Evolutionary conservation across 2,888 invertebrate species (phyloP), one percentile per base, ranked within the genome.

Genomic region (Macaria notata): DNA sequence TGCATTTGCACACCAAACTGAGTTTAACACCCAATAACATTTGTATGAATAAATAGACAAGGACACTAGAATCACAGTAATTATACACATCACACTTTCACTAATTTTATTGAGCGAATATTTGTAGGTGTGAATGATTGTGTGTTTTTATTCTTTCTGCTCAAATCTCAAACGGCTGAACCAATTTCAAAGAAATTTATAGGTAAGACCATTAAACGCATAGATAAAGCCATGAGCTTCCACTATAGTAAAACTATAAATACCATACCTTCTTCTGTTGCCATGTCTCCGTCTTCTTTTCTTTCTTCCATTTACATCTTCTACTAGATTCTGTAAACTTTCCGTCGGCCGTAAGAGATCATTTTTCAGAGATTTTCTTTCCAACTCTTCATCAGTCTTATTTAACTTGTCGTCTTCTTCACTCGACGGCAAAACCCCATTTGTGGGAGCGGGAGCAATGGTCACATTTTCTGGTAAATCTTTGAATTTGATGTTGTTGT

Each of bases 371-470:
- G 42, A 71, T 62, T 62, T 72, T 54, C 79, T 85, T 0, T 65
- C 71, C 43, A 59, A 41, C 9, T 79, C 73, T 46, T 79, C 81
- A 52, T 79, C 70, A 43, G 81, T 81, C 64, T 83, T 84, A 58
- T 79, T 84, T 61, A 64, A 64, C 79, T 86, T 83, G 58, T 87
- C 87, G 0, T 86, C 83, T 61, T 81, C 81, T 31, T 88, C 88
- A 63, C 82, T 88, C 2, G 84, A 78, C 30, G 83, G 76, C 49
- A 91, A 69, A 51, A 87, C 83, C 7, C 91, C 91, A 65, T 91
- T 91, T 0, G 91, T 91, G 0, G 91, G 91, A 57, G 91, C 86
- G 9, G 91, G 91, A 46, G 84, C 91, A 5, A 91, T 76, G 4
- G 89, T 90, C 31, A 89, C 71, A 60, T 91, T 90, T n/a, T 88